phyloP scores from a whole-genome alignment of 2,797 vertebrate genomes.

The Lepus oiostolus region DNA sequence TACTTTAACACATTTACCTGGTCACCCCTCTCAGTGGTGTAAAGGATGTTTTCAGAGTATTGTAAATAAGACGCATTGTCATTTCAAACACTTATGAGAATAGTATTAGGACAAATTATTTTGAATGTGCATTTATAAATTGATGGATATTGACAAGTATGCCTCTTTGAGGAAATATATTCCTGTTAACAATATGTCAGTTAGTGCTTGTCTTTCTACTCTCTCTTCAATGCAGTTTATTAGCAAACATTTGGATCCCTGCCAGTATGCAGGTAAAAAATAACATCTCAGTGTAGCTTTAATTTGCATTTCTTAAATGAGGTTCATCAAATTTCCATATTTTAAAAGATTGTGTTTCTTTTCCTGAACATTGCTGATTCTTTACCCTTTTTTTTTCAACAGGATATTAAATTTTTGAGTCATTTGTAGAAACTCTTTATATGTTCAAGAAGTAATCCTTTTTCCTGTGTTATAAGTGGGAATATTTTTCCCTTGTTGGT shows the following conservation, averaged over 20 bases:
- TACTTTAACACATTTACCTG: neutral
- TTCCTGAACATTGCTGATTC: conserved; percentile 27
- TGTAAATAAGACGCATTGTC: neutral
- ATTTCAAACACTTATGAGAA: conserved; percentile 29
- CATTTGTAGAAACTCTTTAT: conserved; percentile 15
- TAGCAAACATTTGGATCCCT: conserved; percentile 32
- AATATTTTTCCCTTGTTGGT: neutral
- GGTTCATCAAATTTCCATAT: conserved; percentile 24
- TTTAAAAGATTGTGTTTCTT: conserved; percentile 57
- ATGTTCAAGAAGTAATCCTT: conserved; percentile 9
- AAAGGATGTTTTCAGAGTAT: conserved; percentile 45
- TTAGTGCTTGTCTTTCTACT: conserved; percentile 3
- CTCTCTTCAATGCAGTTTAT: conserved; percentile 1
- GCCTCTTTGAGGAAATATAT: neutral
- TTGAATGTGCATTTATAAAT: conserved; percentile 36
- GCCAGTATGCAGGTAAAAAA: conserved; percentile 24
- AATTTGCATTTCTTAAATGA: conserved; percentile 59
- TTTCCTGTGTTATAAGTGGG: neutral
- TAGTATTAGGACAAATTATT: conserved; percentile 38
- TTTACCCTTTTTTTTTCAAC: conserved; percentile 10
- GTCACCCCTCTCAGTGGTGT: neutral
- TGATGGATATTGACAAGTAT: conserved; percentile 5
- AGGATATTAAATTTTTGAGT: neutral
- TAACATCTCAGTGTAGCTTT: conserved; percentile 16
- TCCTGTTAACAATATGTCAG: neutral